Base-by-base conservation (phyloP, 2,113 vertebrate species). In the Lampris incognitus region DNA sequence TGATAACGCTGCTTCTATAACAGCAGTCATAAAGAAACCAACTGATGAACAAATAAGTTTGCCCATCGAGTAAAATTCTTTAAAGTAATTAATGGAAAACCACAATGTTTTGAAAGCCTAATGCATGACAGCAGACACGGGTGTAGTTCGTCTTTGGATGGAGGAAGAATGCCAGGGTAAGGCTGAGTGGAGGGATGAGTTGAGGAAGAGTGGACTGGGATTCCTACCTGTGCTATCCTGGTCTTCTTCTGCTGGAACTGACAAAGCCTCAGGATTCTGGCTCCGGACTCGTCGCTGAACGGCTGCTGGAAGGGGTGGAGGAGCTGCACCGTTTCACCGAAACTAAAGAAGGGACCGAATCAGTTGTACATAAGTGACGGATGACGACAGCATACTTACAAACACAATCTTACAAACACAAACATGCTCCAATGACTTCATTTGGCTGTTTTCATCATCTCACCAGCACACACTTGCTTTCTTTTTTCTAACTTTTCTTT, bases 181-280 rank as follows among this genome's bases (percentile, higher is more conserved):
- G 5, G 44, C 42, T 13, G 2, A 61, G 9, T 60, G 57, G 41
- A 13, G 3, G 9, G 50, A 52, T 7, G 39, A 39, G 56, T 0
- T 46, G 1, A 10, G 41, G 59, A 37, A 24, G 24, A 24, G 24
- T 24, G 7, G 48, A 51, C 37, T 9, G 44, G 9, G 46, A 60
- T 5, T 49, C 73, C 59, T 85, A 99, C 98, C 95, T 99, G 96
- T 59, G 97, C 98, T 89, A 99, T 98, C 79, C 95, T 96, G 63
- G 98, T 99, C 92, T 99, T 99, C 94, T 97, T 99, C 89, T 99
- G 98, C 54, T 98, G 96, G 89, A 99, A 99, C 91, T 95, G 96
- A 91, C 98, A 99, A 24, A 97, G 95, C 7, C 95, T 87, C 64
- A 99, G 81, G 76, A 99, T 96, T 77, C 94, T 94, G 44, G 96